Percentiles rank a stretch among this genome's conserved stretches.
Evolutionary conservation across 1,140 invertebrate species (phyloP).

Genomic region (Zaprionus africanus): DNA sequence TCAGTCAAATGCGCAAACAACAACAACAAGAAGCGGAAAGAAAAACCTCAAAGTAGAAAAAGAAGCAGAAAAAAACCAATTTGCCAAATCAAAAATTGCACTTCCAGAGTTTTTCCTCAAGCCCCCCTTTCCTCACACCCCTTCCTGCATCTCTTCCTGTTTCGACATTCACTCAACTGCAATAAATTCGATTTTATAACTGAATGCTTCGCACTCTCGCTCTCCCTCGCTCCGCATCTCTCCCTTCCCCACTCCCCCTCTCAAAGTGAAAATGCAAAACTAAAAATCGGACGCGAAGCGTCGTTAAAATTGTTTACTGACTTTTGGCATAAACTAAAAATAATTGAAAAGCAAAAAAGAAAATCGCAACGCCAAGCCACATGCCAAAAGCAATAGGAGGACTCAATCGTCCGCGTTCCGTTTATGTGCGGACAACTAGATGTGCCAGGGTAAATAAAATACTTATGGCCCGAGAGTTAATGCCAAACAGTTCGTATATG

Average conservation of each 20-base stretch:
- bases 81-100: slow-evolving; percentile 76
- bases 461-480: slow-evolving; percentile 1
- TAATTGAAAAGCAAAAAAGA: slow-evolving; percentile 44
- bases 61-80: slow-evolving; percentile 50
- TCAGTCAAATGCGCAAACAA: slow-evolving; percentile 44
- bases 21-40: slow-evolving; percentile 30
- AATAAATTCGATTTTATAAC: slow-evolving; percentile 75
- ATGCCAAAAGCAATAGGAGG: slow-evolving; percentile 61
- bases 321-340: slow-evolving; percentile 54
- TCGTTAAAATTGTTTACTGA: slow-evolving; percentile 68
- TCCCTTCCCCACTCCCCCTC: neutral
- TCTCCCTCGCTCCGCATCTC: too few species aligned
- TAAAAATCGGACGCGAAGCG: slow-evolving; percentile 40
- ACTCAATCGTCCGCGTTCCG: slow-evolving; percentile 19
- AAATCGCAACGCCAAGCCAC: slow-evolving; percentile 33
- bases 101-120: slow-evolving; percentile 11
- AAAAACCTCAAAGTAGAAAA: neutral
- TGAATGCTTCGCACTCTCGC: slow-evolving; percentile 38
- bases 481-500: neutral
- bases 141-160: neutral
- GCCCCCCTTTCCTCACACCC: neutral
- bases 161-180: slow-evolving; percentile 50
- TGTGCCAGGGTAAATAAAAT: slow-evolving; percentile 26
- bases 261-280: slow-evolving; percentile 55
- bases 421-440: slow-evolving; percentile 40